Evolutionary conservation across 2,113 vertebrate species (phyloP).

Genomic region (Pseudopipra pipra): DNA sequence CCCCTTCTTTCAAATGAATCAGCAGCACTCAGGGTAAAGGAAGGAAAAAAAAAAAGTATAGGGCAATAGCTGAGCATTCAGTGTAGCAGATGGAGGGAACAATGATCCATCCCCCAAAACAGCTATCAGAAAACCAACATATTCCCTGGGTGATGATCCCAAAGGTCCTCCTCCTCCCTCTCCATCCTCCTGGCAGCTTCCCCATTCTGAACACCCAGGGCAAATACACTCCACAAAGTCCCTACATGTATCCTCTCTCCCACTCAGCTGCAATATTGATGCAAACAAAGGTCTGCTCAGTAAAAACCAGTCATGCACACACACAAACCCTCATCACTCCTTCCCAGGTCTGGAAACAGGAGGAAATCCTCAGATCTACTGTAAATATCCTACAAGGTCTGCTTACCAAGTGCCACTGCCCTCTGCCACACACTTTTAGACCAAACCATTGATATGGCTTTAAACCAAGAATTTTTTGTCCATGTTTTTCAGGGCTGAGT

Average conservation of each 20-base stretch:
- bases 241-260: neutral
- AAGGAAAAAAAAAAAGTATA: neutral
- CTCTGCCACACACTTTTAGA: neutral
- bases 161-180: neutral
- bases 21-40: neutral
- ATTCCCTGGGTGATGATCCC: neutral
- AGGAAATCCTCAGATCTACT: neutral
- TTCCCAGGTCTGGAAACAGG: neutral
- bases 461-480: neutral
- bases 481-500: neutral
- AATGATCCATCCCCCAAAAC: neutral
- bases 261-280: neutral
- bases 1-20: neutral
- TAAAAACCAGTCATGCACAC: neutral
- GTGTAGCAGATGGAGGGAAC: neutral
- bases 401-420: neutral
- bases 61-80: neutral
- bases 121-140: neutral
- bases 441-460: neutral
- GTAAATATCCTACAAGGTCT: neutral
- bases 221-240: accelerated
- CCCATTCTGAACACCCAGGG: neutral
- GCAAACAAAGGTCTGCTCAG: neutral
- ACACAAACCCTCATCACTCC: neutral
- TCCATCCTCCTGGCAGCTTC: neutral